These are phyloP conservation scores for Oegoconia quadripuncta DNA, from an alignment of 2,888 invertebrate species.

Conservation along the genomic window DNA sequence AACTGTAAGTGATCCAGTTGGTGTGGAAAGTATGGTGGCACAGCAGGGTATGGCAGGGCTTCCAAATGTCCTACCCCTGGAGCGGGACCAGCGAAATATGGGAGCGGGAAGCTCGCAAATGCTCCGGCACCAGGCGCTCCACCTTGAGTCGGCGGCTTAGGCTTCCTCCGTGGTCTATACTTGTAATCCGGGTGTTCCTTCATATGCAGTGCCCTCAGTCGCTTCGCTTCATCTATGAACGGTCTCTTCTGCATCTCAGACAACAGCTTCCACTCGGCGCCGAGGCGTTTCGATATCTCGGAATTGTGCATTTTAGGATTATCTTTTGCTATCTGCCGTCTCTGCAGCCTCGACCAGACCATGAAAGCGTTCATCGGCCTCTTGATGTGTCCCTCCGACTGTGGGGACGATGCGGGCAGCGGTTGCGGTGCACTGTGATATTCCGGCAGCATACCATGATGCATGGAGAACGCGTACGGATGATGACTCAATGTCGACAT, in stretches of 20 bases:
- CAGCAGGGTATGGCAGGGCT: slow-evolving; percentile 81
- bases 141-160: slow-evolving; percentile 83
- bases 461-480: slow-evolving; percentile 76
- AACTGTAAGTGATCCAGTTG: slow-evolving; percentile 83
- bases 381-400: slow-evolving; percentile 90
- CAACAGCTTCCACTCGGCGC: slow-evolving; percentile 95
- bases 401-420: slow-evolving; percentile 67
- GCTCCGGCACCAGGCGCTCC: slow-evolving; percentile 70
- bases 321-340: slow-evolving; percentile 94
- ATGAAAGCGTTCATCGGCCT: slow-evolving; percentile 99
- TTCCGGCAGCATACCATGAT: slow-evolving; percentile 70
- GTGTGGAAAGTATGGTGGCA: slow-evolving; percentile 88
- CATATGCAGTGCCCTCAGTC: slow-evolving; percentile 92
- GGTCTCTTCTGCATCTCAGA: slow-evolving; percentile 93
- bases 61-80: slow-evolving; percentile 79
- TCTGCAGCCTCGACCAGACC: slow-evolving; percentile 96
- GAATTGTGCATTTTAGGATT: slow-evolving; percentile 96
- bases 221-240: slow-evolving; percentile 97
- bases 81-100: slow-evolving; percentile 82
- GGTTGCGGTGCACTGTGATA: slow-evolving; percentile 66
- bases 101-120: slow-evolving; percentile 82
- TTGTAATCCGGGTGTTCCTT: slow-evolving; percentile 95
- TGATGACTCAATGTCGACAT: slow-evolving; percentile 77
- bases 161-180: slow-evolving; percentile 91
- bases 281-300: slow-evolving; percentile 93